Evolutionary conservation across 2,888 invertebrate species (phyloP).

Genomic region (Sicus ferrugineus): DNA sequence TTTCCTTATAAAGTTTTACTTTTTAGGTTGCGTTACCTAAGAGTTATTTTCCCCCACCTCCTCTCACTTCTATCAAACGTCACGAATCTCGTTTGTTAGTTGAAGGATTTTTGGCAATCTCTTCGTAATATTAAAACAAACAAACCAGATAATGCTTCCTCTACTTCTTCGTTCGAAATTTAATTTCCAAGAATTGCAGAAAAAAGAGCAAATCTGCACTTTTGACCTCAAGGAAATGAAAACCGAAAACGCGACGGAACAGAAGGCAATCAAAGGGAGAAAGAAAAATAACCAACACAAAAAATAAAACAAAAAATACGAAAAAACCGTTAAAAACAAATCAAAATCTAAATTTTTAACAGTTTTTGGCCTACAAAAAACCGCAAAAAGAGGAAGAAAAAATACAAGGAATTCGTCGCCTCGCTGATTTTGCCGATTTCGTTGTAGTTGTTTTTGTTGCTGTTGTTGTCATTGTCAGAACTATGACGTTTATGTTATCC

Average conservation of each 20-base stretch:
- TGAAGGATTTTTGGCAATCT: no score
- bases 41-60: no score
- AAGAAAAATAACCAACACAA: not conserved
- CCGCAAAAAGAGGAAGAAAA: not conserved
- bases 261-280: constrained; percentile 2
- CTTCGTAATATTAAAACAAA: no score
- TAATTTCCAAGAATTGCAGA: no score
- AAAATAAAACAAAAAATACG: constrained; percentile 10
- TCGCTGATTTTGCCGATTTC: constrained; percentile 36
- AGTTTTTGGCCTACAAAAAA: not conserved
- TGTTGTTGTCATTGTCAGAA: constrained; percentile 20
- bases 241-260: not conserved
- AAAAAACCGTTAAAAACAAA: not conserved
- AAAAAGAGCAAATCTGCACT: not conserved
- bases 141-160: no score
- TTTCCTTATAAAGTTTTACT: no score
- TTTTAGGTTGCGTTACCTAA: no score
- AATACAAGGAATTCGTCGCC: constrained; percentile 12
- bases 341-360: not conserved
- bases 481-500: constrained; percentile 61
- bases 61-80: no score
- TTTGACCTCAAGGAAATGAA: constrained; percentile 1
- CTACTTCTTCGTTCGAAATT: no score
- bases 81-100: no score
- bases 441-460: constrained; percentile 46